Evolutionary conservation across 2,888 invertebrate species (phyloP).

Genomic region (Oscheius sp.): DNA sequence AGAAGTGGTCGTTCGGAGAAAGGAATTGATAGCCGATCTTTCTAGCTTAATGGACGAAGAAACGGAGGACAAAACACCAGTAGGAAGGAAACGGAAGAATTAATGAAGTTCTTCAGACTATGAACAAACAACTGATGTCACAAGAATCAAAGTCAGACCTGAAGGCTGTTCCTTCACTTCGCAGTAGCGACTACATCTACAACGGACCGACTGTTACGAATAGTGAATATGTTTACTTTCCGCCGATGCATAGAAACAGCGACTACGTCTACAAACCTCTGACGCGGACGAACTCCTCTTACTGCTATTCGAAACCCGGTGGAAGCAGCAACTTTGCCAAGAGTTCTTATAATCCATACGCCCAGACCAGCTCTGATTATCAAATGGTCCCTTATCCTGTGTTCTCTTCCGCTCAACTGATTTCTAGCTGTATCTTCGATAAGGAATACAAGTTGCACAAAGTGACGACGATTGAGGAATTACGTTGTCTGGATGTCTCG

Average conservation of each 20-base stretch:
- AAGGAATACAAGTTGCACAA: conserved; percentile 2
- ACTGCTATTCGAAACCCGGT: conserved; percentile 1
- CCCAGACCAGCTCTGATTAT: not conserved
- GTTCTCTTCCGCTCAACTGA: not conserved
- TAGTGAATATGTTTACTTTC: conserved; percentile 21
- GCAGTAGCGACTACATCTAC: not conserved
- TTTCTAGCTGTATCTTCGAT: not conserved
- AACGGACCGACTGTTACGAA: not conserved
- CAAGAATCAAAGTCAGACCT: too few relatives aligned
- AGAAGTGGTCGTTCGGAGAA: too few relatives aligned
- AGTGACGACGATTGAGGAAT: not conserved
- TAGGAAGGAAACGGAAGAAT: too few relatives aligned
- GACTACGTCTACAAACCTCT: not conserved
- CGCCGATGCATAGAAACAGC: not conserved
- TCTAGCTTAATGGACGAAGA: too few relatives aligned
- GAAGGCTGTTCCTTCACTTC: not conserved
- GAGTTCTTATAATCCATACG: not conserved
- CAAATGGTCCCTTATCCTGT: not conserved
- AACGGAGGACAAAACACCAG: too few relatives aligned
- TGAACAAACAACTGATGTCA: too few relatives aligned
- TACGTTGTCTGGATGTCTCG: not conserved
- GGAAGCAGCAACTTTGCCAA: not conserved
- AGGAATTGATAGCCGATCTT: too few relatives aligned
- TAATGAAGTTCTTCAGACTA: too few relatives aligned
- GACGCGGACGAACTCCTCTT: conserved; percentile 11